Conservation (phyloP, 1,140 invertebrate species). For the Choristoneura fumiferana region DNA sequence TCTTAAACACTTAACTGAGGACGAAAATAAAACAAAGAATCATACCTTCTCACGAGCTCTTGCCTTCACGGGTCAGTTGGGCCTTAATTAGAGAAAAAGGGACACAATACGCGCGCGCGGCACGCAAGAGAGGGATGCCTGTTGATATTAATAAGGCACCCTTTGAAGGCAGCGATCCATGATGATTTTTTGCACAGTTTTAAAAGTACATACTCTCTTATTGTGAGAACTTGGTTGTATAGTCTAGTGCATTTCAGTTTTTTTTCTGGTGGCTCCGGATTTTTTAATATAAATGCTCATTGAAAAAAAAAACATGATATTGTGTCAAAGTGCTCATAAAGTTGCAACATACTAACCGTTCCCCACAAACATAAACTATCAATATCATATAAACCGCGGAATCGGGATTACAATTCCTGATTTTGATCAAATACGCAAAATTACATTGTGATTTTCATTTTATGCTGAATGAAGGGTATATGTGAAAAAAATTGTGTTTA, state of each 20-base stretch:
- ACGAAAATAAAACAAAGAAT: slow-evolving; percentile 68
- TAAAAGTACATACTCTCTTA: slow-evolving; percentile 30
- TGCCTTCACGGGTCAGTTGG: slow-evolving; percentile 61
- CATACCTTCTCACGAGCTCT: slow-evolving; percentile 68
- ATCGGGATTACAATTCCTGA: no score
- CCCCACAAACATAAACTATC: no score
- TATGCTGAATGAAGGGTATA: no score
- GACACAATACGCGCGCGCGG: slow-evolving; percentile 29
- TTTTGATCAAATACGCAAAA: no score
- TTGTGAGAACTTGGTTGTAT: slow-evolving; percentile 55
- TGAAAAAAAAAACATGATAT: no score
- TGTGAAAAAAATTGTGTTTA: no score
- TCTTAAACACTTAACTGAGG: slow-evolving; percentile 44
- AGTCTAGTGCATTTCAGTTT: slow-evolving; percentile 49
- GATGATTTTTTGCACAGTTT: slow-evolving; percentile 57
- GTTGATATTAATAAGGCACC: slow-evolving; percentile 56
- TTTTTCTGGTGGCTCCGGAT: no score
- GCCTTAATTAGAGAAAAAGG: slow-evolving; percentile 63
- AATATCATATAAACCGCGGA: no score
- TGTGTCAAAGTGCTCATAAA: no score
- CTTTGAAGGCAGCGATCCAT: slow-evolving; percentile 52
- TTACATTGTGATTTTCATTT: no score
- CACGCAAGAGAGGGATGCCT: slow-evolving; percentile 37
- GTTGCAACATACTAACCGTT: no score
- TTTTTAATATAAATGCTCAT: no score